Evolutionary conservation across 2,797 vertebrate genomes (phyloP).

Genomic region (Euphonia xanthogaster): DNA sequence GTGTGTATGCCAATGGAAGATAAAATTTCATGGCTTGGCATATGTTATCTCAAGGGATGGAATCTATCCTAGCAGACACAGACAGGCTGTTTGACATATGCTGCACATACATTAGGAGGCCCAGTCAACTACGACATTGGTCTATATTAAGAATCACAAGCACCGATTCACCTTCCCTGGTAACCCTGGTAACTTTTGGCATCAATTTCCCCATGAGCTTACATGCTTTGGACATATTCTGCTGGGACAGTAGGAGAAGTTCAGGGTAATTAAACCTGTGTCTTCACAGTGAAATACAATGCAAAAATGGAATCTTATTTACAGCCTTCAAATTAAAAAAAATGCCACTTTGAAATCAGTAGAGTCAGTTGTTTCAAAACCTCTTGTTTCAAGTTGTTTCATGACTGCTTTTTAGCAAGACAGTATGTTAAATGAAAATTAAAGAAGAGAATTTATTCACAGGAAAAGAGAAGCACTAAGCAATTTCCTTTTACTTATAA

Average conservation of each 20-base stretch:
- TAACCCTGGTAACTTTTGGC: not conserved
- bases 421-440: not conserved
- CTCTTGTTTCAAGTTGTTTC: not conserved
- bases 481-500: not conserved
- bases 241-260: not conserved
- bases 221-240: not conserved
- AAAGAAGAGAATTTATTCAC: not conserved
- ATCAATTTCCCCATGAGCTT: not conserved
- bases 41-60: not conserved
- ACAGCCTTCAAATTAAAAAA: not conserved
- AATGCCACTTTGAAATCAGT: not conserved
- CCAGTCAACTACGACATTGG: not conserved
- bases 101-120: not conserved
- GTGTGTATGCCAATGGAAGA: not conserved
- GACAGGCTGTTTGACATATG: constrained; percentile 16
- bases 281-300: not conserved
- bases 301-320: not conserved
- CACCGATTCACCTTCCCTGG: not conserved
- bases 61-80: constrained; percentile 7
- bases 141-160: not conserved
- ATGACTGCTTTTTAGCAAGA: not conserved
- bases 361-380: not conserved
- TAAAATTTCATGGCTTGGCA: constrained; percentile 1
- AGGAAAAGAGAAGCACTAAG: not conserved
- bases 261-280: not conserved